Conservation (phyloP, 2,797 vertebrate genomes). For the Bradypus variegatus region DNA sequence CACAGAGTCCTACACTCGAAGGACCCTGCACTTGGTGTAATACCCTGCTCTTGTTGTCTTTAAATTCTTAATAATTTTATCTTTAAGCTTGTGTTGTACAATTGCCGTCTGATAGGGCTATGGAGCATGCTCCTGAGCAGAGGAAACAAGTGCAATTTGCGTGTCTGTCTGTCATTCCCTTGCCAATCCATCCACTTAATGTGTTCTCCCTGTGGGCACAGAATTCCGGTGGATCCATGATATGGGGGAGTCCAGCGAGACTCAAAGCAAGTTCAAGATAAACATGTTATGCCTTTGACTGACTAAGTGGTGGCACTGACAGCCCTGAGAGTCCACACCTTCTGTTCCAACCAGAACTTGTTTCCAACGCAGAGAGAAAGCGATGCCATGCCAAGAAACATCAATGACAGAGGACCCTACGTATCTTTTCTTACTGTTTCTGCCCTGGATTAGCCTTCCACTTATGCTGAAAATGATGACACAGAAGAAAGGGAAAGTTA, state of each 20-base stretch:
- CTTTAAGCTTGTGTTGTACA: not conserved
- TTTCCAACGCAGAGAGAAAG: not conserved
- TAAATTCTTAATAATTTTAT: not conserved
- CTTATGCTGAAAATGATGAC: not conserved
- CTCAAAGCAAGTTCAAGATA: not conserved
- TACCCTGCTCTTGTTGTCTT: not conserved
- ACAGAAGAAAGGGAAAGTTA: not conserved
- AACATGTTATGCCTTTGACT: not conserved
- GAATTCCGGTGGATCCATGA: not conserved
- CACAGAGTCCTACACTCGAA: not conserved
- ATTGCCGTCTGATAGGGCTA: not conserved
- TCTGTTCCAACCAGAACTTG: not conserved
- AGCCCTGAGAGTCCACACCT: not conserved
- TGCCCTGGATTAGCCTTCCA: not conserved
- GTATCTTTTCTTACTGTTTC: not conserved
- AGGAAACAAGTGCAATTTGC: too few species aligned
- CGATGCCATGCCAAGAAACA: not conserved
- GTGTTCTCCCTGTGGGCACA: not conserved
- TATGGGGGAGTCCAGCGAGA: not conserved
- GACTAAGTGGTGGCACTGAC: not conserved
- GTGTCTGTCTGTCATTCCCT: too few species aligned
- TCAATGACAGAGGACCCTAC: not conserved
- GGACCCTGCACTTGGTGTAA: not conserved
- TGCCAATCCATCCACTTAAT: not conserved
- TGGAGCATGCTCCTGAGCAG: too few species aligned